Conservation (phyloP, 2,113 vertebrate genomes). For the Seriola quinqueradiata region DNA sequence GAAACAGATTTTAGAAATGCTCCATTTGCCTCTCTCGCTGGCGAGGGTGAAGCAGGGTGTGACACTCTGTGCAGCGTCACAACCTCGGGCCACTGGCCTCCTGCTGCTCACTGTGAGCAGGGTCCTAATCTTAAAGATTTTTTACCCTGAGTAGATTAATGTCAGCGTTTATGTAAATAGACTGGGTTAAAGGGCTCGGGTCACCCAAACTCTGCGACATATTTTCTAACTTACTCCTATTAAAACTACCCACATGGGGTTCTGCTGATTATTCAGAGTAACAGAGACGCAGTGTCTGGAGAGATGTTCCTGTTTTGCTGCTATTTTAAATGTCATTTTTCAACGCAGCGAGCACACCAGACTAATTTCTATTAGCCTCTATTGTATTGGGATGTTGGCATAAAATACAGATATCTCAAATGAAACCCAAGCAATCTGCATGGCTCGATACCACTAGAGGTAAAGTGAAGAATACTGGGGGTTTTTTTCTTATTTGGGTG, state of each 20-base stretch:
- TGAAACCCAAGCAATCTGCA: not conserved
- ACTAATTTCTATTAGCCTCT: not conserved
- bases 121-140: conserved; percentile 3
- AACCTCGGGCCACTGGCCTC: not conserved
- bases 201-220: not conserved
- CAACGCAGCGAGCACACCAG: too few relatives aligned
- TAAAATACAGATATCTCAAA: not conserved
- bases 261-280: too few relatives aligned
- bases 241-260: not conserved
- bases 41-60: conserved; percentile 29
- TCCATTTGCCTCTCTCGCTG: conserved; percentile 18
- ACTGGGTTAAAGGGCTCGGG: not conserved
- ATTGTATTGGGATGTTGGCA: not conserved
- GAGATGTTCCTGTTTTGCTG: not conserved
- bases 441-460: not conserved
- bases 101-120: not conserved
- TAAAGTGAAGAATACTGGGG: too few relatives aligned
- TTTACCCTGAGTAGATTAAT: not conserved
- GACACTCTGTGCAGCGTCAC: conserved; percentile 30
- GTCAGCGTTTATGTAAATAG: conserved; percentile 3
- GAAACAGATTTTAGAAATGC: conserved; percentile 29
- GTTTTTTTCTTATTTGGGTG: not conserved
- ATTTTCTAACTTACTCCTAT: not conserved
- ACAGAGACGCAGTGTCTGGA: not conserved
- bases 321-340: not conserved